Conservation (phyloP, 2,888 invertebrate genomes). For the Melinaea marsaeus region DNA sequence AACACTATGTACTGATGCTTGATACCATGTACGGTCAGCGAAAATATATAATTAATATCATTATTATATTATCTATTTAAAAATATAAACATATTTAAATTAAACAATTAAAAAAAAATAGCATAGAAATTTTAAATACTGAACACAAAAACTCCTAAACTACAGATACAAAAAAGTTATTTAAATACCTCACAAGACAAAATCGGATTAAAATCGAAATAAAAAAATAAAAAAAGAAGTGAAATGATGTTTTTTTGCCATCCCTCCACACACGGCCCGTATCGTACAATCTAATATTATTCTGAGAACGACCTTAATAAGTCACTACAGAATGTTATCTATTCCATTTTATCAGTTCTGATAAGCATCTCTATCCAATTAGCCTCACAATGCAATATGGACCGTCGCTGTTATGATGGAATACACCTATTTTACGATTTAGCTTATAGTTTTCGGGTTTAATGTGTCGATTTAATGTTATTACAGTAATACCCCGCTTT, state of each 20-base stretch:
- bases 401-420: slow-evolving; percentile 70
- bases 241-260: slow-evolving; percentile 44
- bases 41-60: slow-evolving; percentile 18
- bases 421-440: slow-evolving; percentile 23
- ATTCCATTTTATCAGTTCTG: slow-evolving; percentile 75
- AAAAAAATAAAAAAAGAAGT: neutral
- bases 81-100: neutral
- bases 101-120: neutral
- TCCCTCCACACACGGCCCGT: slow-evolving; percentile 57
- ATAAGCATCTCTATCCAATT: slow-evolving; percentile 78
- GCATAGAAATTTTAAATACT: slow-evolving; percentile 2
- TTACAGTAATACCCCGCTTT: no score
- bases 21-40: slow-evolving; percentile 63
- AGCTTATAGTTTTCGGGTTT: slow-evolving; percentile 10
- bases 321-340: slow-evolving; percentile 80
- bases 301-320: slow-evolving; percentile 80
- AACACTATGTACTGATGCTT: slow-evolving; percentile 72
- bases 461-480: neutral
- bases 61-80: neutral
- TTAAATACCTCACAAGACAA: slow-evolving; percentile 11
- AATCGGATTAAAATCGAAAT: slow-evolving; percentile 4
- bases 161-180: slow-evolving; percentile 2
- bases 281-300: slow-evolving; percentile 78
- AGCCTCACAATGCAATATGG: slow-evolving; percentile 77
- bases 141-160: neutral